Conservation (phyloP, 2,888 invertebrate genomes). For the Eupithecia insigniata region DNA sequence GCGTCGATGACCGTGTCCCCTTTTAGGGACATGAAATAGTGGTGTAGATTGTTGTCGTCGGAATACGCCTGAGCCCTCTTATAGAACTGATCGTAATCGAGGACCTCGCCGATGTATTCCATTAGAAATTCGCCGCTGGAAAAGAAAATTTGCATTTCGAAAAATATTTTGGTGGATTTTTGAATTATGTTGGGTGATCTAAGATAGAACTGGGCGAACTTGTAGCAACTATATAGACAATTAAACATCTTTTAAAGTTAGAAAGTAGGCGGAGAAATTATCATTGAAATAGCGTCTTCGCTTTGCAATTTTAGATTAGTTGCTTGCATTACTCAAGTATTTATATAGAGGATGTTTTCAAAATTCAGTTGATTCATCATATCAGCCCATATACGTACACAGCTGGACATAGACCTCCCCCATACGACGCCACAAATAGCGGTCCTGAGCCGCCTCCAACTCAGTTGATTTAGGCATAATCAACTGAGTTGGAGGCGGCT, state of each 20-base stretch:
- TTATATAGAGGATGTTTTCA: neutral
- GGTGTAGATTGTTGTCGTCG: conserved; percentile 94
- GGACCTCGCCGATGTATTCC: conserved; percentile 99
- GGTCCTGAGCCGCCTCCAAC: too few relatives aligned
- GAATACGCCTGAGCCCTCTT: conserved; percentile 94
- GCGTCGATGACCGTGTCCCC: conserved; percentile 96
- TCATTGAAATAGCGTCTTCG: neutral
- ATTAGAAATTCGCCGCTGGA: conserved; percentile 96
- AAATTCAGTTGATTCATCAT: neutral
- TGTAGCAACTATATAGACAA: neutral
- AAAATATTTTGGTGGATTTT: neutral
- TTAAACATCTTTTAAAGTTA: neutral
- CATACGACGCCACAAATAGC: too few relatives aligned
- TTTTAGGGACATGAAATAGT: conserved; percentile 98
- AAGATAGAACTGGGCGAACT: neutral
- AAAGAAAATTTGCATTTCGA: conserved; percentile 34
- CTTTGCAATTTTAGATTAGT: neutral
- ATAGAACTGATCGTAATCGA: conserved; percentile 95
- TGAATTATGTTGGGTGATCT: neutral
- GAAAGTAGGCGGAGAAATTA: neutral
- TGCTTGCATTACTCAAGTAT: neutral
- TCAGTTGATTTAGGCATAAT: too few relatives aligned
- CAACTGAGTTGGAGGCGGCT: too few relatives aligned
- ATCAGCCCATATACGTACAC: too few relatives aligned
- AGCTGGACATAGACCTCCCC: too few relatives aligned